Evolutionary conservation across 1,140 invertebrate genomes (phyloP).

Genomic region (Caligus rogercresseyi): DNA sequence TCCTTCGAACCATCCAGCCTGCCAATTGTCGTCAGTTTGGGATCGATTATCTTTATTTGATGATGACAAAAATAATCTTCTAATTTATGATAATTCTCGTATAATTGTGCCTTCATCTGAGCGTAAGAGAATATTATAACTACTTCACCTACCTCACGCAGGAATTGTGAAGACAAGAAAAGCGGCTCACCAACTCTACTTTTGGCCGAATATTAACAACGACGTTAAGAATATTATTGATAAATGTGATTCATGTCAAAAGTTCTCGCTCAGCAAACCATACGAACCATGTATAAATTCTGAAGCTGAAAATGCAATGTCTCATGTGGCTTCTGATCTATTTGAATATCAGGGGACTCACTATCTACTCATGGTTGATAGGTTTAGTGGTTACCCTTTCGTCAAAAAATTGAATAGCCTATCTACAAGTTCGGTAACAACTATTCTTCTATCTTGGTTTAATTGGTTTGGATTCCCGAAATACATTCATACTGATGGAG

Average conservation of each 20-base stretch:
- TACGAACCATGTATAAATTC: background rate
- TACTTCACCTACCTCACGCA: background rate
- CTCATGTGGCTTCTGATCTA: background rate
- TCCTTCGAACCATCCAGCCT: background rate
- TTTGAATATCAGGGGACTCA: background rate
- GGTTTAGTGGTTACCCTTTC: background rate
- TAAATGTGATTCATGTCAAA: background rate
- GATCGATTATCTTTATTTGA: background rate
- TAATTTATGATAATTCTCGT: background rate
- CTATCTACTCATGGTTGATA: background rate
- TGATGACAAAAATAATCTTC: background rate
- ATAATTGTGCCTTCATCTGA: background rate
- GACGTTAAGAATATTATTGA: background rate
- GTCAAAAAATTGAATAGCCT: background rate
- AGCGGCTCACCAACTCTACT: background rate
- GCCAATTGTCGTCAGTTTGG: background rate
- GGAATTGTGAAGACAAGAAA: background rate
- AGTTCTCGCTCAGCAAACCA: background rate
- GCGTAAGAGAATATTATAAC: background rate
- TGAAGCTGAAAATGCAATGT: background rate
- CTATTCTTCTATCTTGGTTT: background rate
- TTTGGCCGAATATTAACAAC: constrained; percentile 3
- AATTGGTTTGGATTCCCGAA: constrained; percentile 1
- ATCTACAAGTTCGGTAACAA: background rate
- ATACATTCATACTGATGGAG: background rate